phyloP scores from a whole-genome alignment of 2,113 vertebrate genomes.

The Podarcis cretensis region DNA sequence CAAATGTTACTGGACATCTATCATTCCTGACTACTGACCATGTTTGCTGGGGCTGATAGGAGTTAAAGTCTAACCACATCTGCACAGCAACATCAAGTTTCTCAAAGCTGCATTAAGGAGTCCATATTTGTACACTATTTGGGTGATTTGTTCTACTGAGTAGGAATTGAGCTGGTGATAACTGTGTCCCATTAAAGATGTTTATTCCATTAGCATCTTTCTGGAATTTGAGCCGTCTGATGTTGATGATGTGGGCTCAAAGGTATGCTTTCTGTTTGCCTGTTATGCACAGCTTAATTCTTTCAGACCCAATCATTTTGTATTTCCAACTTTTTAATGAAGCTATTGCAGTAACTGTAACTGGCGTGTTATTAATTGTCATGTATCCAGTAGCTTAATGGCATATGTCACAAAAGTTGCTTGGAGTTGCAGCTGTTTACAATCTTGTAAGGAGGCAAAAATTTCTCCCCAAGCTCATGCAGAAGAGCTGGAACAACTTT shows the following conservation, averaged over 20 bases:
- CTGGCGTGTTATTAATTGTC: slow-evolving; percentile 4
- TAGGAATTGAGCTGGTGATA: not conserved
- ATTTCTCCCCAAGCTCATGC: not conserved
- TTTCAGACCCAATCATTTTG: slow-evolving; percentile 27
- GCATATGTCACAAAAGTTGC: not conserved
- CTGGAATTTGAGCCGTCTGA: not conserved
- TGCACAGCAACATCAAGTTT: too few species aligned
- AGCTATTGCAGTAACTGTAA: not conserved
- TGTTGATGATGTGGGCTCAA: not conserved
- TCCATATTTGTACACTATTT: not conserved
- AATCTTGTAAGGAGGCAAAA: slow-evolving; percentile 10
- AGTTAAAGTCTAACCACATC: too few species aligned
- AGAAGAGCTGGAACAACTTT: slow-evolving; percentile 1
- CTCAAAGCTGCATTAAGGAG: not conserved
- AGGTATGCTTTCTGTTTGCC: not conserved
- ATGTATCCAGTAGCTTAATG: not conserved
- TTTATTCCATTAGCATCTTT: not conserved
- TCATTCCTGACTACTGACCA: too few species aligned
- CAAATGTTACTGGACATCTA: too few species aligned
- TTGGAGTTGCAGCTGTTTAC: slow-evolving; percentile 16
- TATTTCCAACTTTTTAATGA: not conserved
- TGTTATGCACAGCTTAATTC: not conserved
- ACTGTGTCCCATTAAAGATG: not conserved
- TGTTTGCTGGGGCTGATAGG: too few species aligned
- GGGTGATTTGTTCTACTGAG: not conserved